Evolutionary conservation across 1,140 invertebrate genomes (phyloP).

Genomic region (Artemia franciscana): DNA sequence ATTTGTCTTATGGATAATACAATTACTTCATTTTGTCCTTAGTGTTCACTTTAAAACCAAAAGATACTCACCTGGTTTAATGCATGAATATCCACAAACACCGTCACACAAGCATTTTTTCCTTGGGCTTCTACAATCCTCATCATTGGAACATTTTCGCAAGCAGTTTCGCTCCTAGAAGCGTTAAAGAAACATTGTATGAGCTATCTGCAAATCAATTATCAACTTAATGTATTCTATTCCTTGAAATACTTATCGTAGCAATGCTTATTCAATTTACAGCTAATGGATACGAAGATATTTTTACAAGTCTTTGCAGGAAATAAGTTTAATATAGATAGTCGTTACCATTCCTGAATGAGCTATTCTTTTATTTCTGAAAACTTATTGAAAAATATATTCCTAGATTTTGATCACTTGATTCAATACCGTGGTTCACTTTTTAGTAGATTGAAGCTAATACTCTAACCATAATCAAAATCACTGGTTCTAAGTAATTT

Average conservation of each 20-base stretch:
- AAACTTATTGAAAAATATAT: too few relatives aligned
- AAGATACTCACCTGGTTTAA: constrained; percentile 50
- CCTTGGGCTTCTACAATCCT: constrained; percentile 87
- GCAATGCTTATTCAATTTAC: background rate
- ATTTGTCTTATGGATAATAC: too few relatives aligned
- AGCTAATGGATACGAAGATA: background rate
- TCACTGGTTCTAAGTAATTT: too few relatives aligned
- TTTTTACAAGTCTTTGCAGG: background rate
- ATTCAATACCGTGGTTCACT: too few relatives aligned
- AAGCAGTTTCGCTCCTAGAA: constrained; percentile 55
- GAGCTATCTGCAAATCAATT: background rate
- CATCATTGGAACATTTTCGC: constrained; percentile 73
- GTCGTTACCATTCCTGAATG: background rate
- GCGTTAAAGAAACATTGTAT: constrained; percentile 1
- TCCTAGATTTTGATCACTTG: too few relatives aligned
- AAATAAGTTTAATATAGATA: background rate
- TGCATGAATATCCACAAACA: constrained; percentile 84
- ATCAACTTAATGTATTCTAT: background rate
- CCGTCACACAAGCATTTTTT: constrained; percentile 92
- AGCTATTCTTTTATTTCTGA: too few relatives aligned
- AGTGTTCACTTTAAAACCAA: too few relatives aligned
- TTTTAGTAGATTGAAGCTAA: too few relatives aligned
- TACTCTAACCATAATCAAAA: too few relatives aligned
- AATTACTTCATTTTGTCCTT: too few relatives aligned
- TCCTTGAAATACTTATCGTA: background rate